Conservation (phyloP, 1,140 invertebrate species). For the Cylas formicarius region DNA sequence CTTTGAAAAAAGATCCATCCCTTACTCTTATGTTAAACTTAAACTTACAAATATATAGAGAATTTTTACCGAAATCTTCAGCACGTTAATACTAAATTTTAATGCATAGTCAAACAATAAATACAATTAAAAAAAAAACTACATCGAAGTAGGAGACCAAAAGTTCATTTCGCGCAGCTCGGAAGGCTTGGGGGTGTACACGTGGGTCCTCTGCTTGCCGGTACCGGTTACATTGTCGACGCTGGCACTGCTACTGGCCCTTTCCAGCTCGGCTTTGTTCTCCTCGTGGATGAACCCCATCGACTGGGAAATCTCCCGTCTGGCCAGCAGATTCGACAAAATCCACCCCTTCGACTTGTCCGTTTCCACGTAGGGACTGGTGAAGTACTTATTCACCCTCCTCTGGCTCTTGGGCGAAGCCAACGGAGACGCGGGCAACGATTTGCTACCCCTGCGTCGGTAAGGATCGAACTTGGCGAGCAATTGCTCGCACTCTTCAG, state of each 20-base stretch:
- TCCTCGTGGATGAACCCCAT: constrained; percentile 44
- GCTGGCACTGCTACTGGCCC: constrained; percentile 20
- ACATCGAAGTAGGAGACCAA: constrained; percentile 77
- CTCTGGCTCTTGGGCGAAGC: constrained; percentile 52
- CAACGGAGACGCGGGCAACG: constrained; percentile 60
- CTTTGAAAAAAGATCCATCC: too few relatives aligned
- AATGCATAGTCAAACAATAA: constrained; percentile 22
- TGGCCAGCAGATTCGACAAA: constrained; percentile 45
- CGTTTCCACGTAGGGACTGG: constrained; percentile 39
- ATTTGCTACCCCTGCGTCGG: constrained; percentile 56
- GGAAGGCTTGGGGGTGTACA: constrained; percentile 57
- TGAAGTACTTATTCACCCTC: constrained; percentile 49
- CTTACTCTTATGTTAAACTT: too few relatives aligned
- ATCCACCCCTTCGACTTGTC: constrained; percentile 50
- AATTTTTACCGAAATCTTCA: too few relatives aligned
- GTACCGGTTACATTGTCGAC: constrained; percentile 17
- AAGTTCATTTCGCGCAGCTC: constrained; percentile 76
- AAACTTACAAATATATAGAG: too few relatives aligned
- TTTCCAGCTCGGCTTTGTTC: constrained; percentile 29
- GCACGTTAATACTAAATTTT: constrained; percentile 21
- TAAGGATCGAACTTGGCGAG: constrained; percentile 37
- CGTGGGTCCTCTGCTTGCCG: constrained; percentile 21
- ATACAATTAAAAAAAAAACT: constrained; percentile 29
- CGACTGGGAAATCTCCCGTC: constrained; percentile 43
- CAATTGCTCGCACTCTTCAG: constrained; percentile 30